Evolutionary conservation across 2,888 invertebrate genomes (phyloP).

Genomic region (Leptopterna dolabrata): DNA sequence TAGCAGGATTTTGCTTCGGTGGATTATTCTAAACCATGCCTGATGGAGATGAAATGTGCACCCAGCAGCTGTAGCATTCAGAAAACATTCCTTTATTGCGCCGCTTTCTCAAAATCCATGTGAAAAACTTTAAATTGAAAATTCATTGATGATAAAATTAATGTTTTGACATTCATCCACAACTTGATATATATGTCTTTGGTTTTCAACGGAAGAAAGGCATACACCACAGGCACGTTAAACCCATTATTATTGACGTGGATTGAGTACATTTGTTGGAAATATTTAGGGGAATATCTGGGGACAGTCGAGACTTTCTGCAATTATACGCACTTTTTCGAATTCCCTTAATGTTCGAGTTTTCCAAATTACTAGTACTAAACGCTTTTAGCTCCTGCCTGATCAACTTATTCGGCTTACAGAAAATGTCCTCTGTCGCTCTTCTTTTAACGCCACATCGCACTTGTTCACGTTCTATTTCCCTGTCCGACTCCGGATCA

Average conservation of each 20-base stretch:
- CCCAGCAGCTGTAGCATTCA: background rate
- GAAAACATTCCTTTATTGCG: background rate
- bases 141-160: background rate
- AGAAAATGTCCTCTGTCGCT: background rate
- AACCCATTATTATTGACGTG: background rate
- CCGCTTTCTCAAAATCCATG: background rate
- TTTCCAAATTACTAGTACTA: background rate
- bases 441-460: background rate
- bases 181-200: background rate
- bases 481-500: background rate
- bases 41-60: background rate
- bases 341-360: background rate
- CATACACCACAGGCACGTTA: background rate
- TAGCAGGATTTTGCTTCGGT: background rate
- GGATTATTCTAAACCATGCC: background rate
- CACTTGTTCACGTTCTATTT: background rate
- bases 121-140: background rate
- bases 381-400: slow-evolving; percentile 3
- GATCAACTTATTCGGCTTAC: background rate
- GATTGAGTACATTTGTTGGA: background rate
- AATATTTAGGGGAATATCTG: background rate
- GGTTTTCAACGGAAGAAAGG: background rate
- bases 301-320: background rate
- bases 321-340: background rate
- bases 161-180: background rate